Base-by-base conservation (phyloP, 2,888 invertebrate genomes). In the Drosophila nigritarsus region DNA sequence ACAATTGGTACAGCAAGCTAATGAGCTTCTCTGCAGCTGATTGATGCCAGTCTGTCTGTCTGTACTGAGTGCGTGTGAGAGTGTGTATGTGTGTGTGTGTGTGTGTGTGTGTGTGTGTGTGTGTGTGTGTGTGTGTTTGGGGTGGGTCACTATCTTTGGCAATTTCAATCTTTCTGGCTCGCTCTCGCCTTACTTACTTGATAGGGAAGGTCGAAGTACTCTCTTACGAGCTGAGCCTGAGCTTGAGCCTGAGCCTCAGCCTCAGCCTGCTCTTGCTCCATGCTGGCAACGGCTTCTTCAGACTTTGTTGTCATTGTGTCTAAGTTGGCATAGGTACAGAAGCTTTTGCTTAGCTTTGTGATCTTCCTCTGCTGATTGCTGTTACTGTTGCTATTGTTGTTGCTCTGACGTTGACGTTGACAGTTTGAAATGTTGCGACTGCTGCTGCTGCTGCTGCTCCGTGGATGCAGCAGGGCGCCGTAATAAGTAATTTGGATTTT, bases 121-220 rank as follows among this genome's bases (percentile, higher is more conserved):
- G 30, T 48, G 8, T 30, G 20, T 36, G 18, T 24, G 34, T 45
- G 0, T 24, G 30, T 24, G 9, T 15, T n/a, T n/a, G n/a, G n/a
- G n/a, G 18, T 42, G 18, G 42, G 15, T 53, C 30, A 49, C 53
- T 51, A 15, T 40, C 58, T 40, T 40, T 20, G n/a, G 49, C 56
- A 53, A 27, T 54, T 54, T 13, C 27, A 36, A 54, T 55, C 27
- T 29, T n/a, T 45, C 51, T 54, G 42, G 29, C 55, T 42, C 54
- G 36, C 49, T 63, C 58, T 36, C 40, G 24, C 51, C 20, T 36
- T 86, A 85, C 85, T 85, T 77, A 85, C 85, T 71, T 85, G 87
- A 49, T 63, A 89, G 48, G 81, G 67, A 72, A 84, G 62, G 61
- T 85, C 87, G 72, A 61, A 77, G 53, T 56, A 84, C 30, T 87